Percentiles rank a stretch among this genome's conserved stretches.
phyloP scores from a whole-genome alignment of 2,888 invertebrate species.

The Synanthedon myopaeformis region DNA sequence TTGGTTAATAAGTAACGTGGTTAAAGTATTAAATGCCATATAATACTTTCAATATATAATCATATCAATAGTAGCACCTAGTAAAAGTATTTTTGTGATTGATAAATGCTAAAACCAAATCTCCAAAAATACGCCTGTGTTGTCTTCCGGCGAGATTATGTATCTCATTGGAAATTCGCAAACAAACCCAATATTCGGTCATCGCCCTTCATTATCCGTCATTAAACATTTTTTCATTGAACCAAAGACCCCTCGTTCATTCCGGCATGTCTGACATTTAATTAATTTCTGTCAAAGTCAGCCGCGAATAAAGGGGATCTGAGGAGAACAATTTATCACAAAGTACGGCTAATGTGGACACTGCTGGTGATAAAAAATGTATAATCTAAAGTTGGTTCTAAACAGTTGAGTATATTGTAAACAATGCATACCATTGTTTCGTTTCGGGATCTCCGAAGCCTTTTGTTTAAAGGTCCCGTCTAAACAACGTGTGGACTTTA shows the following conservation, averaged over 20 bases:
- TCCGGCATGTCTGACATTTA: conserved; percentile 11
- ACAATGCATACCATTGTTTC: neutral
- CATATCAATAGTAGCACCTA: neutral
- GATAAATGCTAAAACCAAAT: neutral
- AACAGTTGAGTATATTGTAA: neutral
- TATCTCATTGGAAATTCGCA: neutral
- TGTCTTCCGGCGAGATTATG: too few relatives aligned
- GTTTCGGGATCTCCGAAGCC: neutral
- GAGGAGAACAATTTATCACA: conserved; percentile 14
- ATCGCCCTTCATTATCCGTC: conserved; percentile 1
- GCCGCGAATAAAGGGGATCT: conserved; percentile 10
- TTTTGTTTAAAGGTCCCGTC: neutral
- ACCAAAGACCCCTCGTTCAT: neutral
- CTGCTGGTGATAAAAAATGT: conserved; percentile 1
- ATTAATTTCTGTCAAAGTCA: conserved; percentile 16
- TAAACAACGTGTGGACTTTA: too few relatives aligned
- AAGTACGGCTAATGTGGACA: conserved; percentile 6
- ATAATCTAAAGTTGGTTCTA: neutral
- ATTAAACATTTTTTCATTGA: conserved; percentile 1
- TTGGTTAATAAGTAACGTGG: too few relatives aligned
- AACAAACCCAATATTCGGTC: conserved; percentile 1
- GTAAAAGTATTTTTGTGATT: neutral
- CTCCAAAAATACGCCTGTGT: too few relatives aligned
- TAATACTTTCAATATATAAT: too few relatives aligned
- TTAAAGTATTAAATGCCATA: too few relatives aligned